phyloP scores from a whole-genome alignment of 64 coral and sea anemone genomes.

The Acropora yongei region DNA sequence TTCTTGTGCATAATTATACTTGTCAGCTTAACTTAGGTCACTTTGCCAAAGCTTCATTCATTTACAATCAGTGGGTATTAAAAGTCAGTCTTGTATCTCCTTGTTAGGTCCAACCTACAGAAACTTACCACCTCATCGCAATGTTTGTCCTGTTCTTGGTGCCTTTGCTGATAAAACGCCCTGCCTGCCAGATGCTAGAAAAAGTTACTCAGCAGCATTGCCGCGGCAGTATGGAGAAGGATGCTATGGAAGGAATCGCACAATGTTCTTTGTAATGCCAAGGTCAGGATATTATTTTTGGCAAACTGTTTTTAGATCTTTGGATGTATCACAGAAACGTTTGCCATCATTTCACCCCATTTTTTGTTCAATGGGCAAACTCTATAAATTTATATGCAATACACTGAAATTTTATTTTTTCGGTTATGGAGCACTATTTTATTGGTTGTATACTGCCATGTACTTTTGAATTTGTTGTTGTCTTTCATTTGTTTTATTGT shows the following conservation, averaged over 20 bases:
- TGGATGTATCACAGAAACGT: neutral
- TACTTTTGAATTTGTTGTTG: too few species aligned
- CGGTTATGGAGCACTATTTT: too few species aligned
- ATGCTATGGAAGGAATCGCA: conserved; percentile 75
- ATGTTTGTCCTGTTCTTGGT: conserved; percentile 68
- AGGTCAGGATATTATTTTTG: conserved; percentile 38
- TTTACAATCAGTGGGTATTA: neutral
- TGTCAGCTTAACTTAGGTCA: too few species aligned
- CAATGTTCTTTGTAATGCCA: conserved; percentile 94
- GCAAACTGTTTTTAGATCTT: neutral
- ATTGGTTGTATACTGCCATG: too few species aligned
- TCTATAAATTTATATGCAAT: too few species aligned
- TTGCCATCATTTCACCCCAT: too few species aligned
- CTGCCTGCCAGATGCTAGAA: conserved; percentile 64
- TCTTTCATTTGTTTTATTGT: too few species aligned
- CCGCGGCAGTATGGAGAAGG: conserved; percentile 43
- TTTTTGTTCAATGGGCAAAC: too few species aligned
- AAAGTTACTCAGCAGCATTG: conserved; percentile 82
- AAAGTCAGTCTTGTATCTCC: neutral
- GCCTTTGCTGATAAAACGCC: conserved; percentile 78
- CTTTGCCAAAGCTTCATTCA: too few species aligned
- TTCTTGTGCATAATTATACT: too few species aligned
- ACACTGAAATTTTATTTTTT: too few species aligned
- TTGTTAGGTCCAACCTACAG: conserved; percentile 38
- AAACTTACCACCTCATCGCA: conserved; percentile 69